A percentile compares a stretch with the other conserved stretches of the same genome.
These are phyloP conservation scores for Phyto melanocephala DNA, from an alignment of 2,888 invertebrate species.

Conservation along the genomic window DNA sequence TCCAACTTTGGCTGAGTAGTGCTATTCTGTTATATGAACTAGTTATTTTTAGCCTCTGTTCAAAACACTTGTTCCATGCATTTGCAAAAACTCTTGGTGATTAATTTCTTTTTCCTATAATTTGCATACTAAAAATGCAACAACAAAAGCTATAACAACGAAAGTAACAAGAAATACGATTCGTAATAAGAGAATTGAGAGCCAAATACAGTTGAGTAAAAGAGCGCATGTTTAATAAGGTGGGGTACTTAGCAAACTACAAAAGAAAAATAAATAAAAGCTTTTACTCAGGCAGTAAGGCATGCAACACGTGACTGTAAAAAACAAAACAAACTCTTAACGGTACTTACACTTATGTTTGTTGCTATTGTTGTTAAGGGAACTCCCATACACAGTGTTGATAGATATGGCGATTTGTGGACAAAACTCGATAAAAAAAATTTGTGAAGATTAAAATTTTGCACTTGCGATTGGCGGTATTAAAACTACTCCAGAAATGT, in stretches of 20 bases:
- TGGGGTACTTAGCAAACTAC: slow-evolving; percentile 18
- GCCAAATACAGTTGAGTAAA: background rate
- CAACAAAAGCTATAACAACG: background rate
- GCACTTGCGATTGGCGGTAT: too few relatives aligned
- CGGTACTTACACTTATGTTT: background rate
- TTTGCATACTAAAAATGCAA: slow-evolving; percentile 5
- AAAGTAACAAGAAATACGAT: too few relatives aligned
- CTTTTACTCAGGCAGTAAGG: slow-evolving; percentile 32
- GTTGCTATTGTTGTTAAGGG: background rate
- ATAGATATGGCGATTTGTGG: background rate
- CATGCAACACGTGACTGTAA: slow-evolving; percentile 62
- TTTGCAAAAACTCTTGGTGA: slow-evolving; percentile 10
- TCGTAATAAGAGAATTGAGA: too few relatives aligned
- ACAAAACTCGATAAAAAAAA: too few relatives aligned
- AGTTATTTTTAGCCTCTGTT: too few relatives aligned
- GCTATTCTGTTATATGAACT: too few relatives aligned
- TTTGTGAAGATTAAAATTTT: too few relatives aligned
- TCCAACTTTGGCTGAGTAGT: too few relatives aligned
- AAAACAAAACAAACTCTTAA: slow-evolving; percentile 44
- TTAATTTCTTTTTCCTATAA: background rate
- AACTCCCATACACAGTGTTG: background rate
- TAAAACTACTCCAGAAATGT: too few relatives aligned
- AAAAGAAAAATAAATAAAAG: slow-evolving; percentile 1
- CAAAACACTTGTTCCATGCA: slow-evolving; percentile 20
- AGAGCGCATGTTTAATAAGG: slow-evolving; percentile 45